Evolutionary conservation across 1,140 invertebrate genomes (phyloP).

Genomic region (Oscheius sp.): DNA sequence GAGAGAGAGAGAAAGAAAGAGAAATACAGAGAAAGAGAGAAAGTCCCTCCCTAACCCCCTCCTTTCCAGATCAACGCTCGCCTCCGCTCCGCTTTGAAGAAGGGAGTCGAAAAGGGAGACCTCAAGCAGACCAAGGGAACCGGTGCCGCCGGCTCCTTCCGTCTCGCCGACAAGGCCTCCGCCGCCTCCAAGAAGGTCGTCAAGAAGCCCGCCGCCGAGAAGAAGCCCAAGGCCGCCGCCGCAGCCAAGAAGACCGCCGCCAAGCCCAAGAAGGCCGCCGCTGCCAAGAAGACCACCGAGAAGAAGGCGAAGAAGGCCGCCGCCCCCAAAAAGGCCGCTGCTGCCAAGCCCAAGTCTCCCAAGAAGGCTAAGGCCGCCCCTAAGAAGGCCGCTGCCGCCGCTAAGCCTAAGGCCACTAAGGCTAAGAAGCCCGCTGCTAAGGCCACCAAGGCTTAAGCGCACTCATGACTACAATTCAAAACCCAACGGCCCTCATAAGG

Average conservation of each 20-base stretch:
- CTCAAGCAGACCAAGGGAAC: slow-evolving; percentile 61
- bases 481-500: slow-evolving; percentile 7
- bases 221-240: slow-evolving; percentile 33
- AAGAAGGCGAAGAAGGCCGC: slow-evolving; percentile 41
- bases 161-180: slow-evolving; percentile 34
- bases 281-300: slow-evolving; percentile 12
- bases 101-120: slow-evolving; percentile 49
- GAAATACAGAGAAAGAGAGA: too few relatives aligned
- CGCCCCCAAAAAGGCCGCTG: slow-evolving; percentile 23
- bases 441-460: slow-evolving; percentile 10
- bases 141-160: slow-evolving; percentile 62
- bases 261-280: slow-evolving; percentile 24
- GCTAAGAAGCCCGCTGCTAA: slow-evolving; percentile 12
- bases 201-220: slow-evolving; percentile 44
- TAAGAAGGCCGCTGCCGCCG: slow-evolving; percentile 27
- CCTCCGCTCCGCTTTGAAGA: slow-evolving; percentile 58
- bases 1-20: too few relatives aligned
- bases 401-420: slow-evolving; percentile 26
- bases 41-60: neutral
- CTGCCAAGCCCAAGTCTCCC: slow-evolving; percentile 37
- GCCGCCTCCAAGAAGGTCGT: slow-evolving; percentile 41
- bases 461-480: neutral
- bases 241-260: slow-evolving; percentile 41
- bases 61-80: slow-evolving; percentile 51
- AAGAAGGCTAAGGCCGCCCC: slow-evolving; percentile 33